A percentile compares a stretch with the other conserved stretches of the same genome.
Conservation (phyloP, 1,140 invertebrate species). For the Eubasilissa regina region DNA sequence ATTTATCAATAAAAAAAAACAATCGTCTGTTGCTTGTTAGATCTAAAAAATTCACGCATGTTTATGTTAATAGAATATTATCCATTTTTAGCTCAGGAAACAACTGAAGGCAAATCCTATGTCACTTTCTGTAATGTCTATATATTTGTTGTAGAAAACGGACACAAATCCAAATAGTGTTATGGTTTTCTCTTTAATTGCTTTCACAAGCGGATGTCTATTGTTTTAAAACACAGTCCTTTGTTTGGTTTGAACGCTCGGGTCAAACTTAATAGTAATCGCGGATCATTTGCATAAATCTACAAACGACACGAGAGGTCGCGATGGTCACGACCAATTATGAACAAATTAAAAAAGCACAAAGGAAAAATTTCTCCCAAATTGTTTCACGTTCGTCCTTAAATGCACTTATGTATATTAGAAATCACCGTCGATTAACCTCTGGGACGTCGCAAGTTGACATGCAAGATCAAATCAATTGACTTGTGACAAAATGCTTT, state of each 20-base stretch:
- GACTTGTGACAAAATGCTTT: not conserved
- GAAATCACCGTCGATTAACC: slow-evolving; percentile 8
- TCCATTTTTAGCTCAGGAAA: too few relatives aligned
- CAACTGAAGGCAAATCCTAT: too few relatives aligned
- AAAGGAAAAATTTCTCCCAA: slow-evolving; percentile 17
- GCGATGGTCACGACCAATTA: not conserved
- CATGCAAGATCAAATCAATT: not conserved
- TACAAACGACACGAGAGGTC: slow-evolving; percentile 1
- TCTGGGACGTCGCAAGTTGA: not conserved
- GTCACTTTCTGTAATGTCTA: too few relatives aligned
- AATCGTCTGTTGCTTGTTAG: too few relatives aligned
- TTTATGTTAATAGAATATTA: too few relatives aligned
- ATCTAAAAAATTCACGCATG: too few relatives aligned
- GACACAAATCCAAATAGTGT: not conserved
- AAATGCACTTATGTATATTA: slow-evolving; percentile 9
- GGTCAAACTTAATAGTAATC: not conserved
- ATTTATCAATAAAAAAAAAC: too few relatives aligned
- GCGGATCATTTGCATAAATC: slow-evolving; percentile 18
- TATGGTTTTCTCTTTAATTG: slow-evolving; percentile 33
- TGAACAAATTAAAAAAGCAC: not conserved
- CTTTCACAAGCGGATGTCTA: slow-evolving; percentile 23
- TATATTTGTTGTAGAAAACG: too few relatives aligned
- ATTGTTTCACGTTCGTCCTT: slow-evolving; percentile 19
- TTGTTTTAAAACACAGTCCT: slow-evolving; percentile 24
- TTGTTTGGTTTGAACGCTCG: not conserved